Conservation (phyloP, 2,113 vertebrate genomes). For the Panthera leo region DNA sequence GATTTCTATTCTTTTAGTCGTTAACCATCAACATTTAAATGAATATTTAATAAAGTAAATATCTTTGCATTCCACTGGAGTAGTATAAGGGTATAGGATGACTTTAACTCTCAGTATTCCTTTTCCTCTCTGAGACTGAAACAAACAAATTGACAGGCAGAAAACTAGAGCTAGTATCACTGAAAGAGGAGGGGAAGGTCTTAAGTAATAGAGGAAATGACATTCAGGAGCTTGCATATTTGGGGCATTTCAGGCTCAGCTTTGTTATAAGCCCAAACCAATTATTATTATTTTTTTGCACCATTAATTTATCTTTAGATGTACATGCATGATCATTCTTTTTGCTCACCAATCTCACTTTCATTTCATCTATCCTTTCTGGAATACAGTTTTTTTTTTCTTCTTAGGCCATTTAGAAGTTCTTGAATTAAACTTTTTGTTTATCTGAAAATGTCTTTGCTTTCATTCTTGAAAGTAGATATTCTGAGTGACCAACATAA, state of each 20-base stretch:
- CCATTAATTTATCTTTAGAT: not conserved
- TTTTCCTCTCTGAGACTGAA: not conserved
- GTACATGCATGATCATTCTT: not conserved
- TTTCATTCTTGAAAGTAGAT: not conserved
- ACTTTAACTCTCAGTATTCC: not conserved
- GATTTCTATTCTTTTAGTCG: not conserved
- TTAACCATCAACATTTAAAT: not conserved
- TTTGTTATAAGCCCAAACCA: not conserved
- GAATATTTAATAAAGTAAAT: conserved; percentile 11
- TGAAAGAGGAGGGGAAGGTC: not conserved
- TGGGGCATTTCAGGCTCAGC: not conserved
- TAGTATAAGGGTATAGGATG: not conserved
- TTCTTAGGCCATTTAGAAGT: not conserved
- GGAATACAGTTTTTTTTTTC: not conserved
- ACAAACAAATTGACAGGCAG: not conserved
- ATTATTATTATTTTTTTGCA: not conserved
- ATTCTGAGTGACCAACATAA: not conserved
- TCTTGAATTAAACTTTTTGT: not conserved
- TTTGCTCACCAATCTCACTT: not conserved
- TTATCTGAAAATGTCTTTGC: not conserved
- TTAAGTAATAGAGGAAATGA: not conserved
- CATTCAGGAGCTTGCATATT: not conserved
- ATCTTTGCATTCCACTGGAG: not conserved
- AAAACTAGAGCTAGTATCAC: not conserved
- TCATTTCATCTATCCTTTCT: not conserved